Evolutionary conservation across 2,113 vertebrate genomes (phyloP).

Genomic region (Embiotoca jacksoni): DNA sequence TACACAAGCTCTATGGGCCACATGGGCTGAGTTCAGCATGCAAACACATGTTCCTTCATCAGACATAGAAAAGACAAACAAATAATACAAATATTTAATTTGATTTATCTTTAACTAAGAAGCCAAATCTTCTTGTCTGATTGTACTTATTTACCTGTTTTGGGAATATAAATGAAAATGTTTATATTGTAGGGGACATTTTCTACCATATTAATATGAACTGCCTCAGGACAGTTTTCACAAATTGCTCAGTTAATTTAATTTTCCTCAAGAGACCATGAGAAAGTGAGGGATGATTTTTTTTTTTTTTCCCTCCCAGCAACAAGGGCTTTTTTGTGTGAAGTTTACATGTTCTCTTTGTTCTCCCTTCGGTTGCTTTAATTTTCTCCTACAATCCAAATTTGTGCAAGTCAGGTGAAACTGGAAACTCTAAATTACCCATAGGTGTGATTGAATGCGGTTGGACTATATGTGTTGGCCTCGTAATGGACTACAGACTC

Average conservation of each 20-base stretch:
- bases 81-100: neutral
- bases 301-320: no score
- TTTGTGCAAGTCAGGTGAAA: slow-evolving; percentile 22
- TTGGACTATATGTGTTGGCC: neutral
- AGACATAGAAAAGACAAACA: no score
- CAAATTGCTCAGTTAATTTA: neutral
- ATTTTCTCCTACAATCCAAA: neutral
- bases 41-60: no score
- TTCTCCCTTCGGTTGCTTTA: neutral
- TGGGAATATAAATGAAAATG: no score
- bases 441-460: slow-evolving; percentile 3
- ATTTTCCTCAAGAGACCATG: neutral
- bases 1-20: no score
- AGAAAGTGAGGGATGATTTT: neutral
- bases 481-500: neutral
- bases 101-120: neutral
- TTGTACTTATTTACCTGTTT: neutral
- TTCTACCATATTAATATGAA: neutral
- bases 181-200: neutral
- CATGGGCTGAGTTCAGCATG: no score
- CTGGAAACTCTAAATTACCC: slow-evolving; percentile 2
- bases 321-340: neutral
- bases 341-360: neutral
- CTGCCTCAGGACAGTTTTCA: no score
- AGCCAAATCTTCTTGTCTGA: neutral